phyloP scores from a whole-genome alignment of 2,888 invertebrate genomes.

The Rhagophthalmus giganteus region DNA sequence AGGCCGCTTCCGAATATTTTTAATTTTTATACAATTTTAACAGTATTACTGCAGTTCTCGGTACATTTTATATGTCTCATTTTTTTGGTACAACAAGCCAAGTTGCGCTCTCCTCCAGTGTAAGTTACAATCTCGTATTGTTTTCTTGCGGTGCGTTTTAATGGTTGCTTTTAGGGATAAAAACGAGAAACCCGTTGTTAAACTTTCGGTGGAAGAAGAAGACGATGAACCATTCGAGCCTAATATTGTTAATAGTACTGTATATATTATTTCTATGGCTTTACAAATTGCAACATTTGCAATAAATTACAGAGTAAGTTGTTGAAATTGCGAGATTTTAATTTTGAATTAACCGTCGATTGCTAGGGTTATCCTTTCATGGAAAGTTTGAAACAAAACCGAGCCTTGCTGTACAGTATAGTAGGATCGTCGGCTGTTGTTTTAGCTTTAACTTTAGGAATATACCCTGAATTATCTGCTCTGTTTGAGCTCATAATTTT shows the following conservation, averaged over 20 bases:
- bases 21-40: slow-evolving; percentile 94
- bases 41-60: slow-evolving; percentile 91
- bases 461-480: slow-evolving; percentile 80
- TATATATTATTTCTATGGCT: slow-evolving; percentile 97
- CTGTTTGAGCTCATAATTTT: slow-evolving; percentile 96
- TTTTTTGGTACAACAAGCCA: slow-evolving; percentile 84
- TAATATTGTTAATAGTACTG: slow-evolving; percentile 94
- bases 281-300: slow-evolving; percentile 98
- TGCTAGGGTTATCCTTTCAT: slow-evolving; percentile 99
- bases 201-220: slow-evolving; percentile 59
- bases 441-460: slow-evolving; percentile 80
- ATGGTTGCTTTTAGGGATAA: slow-evolving; percentile 18
- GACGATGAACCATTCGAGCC: slow-evolving; percentile 88
- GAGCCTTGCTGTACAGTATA: slow-evolving; percentile 88
- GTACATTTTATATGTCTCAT: slow-evolving; percentile 92
- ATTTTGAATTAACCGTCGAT: too few species aligned
- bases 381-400: slow-evolving; percentile 93
- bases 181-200: slow-evolving; percentile 27
- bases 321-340: too few species aligned
- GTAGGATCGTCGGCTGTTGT: slow-evolving; percentile 80
- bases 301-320: slow-evolving; percentile 92
- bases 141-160: neutral
- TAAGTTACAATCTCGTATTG: slow-evolving; percentile 50
- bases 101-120: slow-evolving; percentile 70
- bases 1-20: slow-evolving; percentile 98